Evolutionary conservation across 2,113 vertebrate species (phyloP), one percentile per base, ranked within the genome.

Genomic region (Passer domesticus): DNA sequence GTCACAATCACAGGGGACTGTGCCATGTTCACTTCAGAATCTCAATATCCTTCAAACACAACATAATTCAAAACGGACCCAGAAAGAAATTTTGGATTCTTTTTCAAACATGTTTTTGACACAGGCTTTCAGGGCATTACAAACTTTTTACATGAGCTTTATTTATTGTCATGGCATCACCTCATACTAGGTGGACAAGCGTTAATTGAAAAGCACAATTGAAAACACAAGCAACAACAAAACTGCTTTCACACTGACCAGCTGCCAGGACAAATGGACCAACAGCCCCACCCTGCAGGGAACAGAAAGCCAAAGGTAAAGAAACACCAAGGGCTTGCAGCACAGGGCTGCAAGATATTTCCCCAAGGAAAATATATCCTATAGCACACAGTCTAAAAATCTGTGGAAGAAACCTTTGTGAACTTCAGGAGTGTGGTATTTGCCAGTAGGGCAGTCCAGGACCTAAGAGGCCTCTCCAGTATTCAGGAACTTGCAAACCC

Each of bases 1-100:
- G 49, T n/a, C 64, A 81, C 49, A 82, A 23, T 27, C 2, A 2
- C 37, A 41, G 52, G 8, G 17, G 4, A 27, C 7, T 0, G 2
- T 62, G 47, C n/a, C 41, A 79, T 0, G 1, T 23, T 86, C 24
- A 28, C 23, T 75, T 37, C 72, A 75, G 56, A 58, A 70, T 86
- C 78, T 39, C 72, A 33, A 62, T 15, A 53, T 24, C 43, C 14
- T 67, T 75, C 56, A 63, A 62, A 62, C 16, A 53, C 12, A 24
- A 30, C 2, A 2, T 47, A 66, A 82, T 53, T 43, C 15, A 52
- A 86, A 75, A 33, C 6, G 14, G 28, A 30, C 18, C 33, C 4
- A 33, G n/a, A 46, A 73, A 82, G 17, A 66, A 37, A 43, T 43
- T 47, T 6, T 31, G 28, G 37, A 47, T 10, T 67, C 30, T 33